Evolutionary conservation across 2,888 invertebrate species (phyloP), one percentile per base, ranked within the genome.

Genomic region (Eristalis arbustorum): DNA sequence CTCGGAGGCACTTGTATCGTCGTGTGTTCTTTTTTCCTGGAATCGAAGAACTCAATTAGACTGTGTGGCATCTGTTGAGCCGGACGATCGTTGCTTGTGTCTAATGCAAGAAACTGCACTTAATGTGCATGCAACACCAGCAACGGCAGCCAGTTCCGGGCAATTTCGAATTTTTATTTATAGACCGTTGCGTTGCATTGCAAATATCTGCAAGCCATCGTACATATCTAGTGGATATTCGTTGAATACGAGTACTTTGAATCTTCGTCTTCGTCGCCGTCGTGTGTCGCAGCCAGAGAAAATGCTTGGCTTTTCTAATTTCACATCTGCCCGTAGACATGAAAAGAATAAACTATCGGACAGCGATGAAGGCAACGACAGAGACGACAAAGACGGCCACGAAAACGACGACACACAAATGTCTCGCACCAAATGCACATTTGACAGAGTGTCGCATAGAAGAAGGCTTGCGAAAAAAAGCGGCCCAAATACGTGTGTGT

Each of bases 81-180:
- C 67, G 25, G 23, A 56, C 57, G n/a, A 18, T 49, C 18, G n/a
- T 49, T 49, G 5, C 18, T 49, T 49, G 8, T 18, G 23, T 61
- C 74, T 77, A 62, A 69, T 72, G 66, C 49, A 87, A 87, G 77
- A 72, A 40, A 63, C 14, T 66, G 8, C 18, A 18, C 18, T 63
- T 66, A 75, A 72, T 77, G 64, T 77, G 62, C 62, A 82, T 72
- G 42, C 84, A 76, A 59, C 61, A 68, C 68, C 56, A 63, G 49
- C 49, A 18, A 18, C 37, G 42, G n/a, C 80, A 84, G 66, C 62
- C 79, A 87, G 87, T 87, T 87, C 87, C 87, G 87, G 83, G 87
- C 87, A 79, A 87, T 87, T 87, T 87, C 74, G 72, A 87, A 75
- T 68, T 82, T 78, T 64, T 87, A 87, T 87, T 87, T 87, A 79